Base-by-base conservation (phyloP, 2,113 vertebrate genomes). In the Tyto alba region DNA sequence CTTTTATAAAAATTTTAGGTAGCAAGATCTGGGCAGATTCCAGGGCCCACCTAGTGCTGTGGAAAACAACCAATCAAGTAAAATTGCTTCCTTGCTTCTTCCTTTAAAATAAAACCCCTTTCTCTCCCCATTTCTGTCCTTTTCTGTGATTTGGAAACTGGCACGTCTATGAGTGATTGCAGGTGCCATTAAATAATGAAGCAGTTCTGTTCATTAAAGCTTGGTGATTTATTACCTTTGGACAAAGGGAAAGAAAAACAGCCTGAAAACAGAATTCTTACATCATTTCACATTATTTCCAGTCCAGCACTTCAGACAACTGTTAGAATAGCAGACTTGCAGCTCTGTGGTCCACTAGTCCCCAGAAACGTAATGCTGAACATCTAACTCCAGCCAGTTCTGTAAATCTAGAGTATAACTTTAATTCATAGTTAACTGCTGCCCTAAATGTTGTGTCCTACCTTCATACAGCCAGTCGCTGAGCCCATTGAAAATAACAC, bases 391-490 rank as follows among this genome's bases (percentile, higher is more conserved):
- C 59, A 93, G 26, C 7, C 23, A 68, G 14, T 34, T 69, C 88
- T 84, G 48, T 43, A 62, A 91, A 88, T 63, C 32, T 23, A 9
- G 34, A 84, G 45, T 16, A 16, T 29, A 62, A 68, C 11, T 71
- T 68, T 30, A 53, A 75, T 47, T 75, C 50, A 41, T 40, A 53
- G 68, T 91, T 95, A 95, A 74, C 74, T n/a, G 68, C 75, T 92
- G 52, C 66, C 74, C 93, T 95, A 53, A 43, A 43, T 29, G 32
- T 36, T 0, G 0, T 7, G 22, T 75, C 98, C 98, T 98, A 99
- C 99, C 99, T 99, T 99, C 99, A 7, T 99, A 99, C 2, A 99
- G 98, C 99, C 99, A 99, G 97, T 99, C 99, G 34, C 98, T 98
- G 95, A 99, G 99, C 52, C 99, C 99, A 6, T 99, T 99, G 98